Base-by-base conservation (phyloP, 2,888 invertebrate genomes). In the Drosophila trichaetosa region DNA sequence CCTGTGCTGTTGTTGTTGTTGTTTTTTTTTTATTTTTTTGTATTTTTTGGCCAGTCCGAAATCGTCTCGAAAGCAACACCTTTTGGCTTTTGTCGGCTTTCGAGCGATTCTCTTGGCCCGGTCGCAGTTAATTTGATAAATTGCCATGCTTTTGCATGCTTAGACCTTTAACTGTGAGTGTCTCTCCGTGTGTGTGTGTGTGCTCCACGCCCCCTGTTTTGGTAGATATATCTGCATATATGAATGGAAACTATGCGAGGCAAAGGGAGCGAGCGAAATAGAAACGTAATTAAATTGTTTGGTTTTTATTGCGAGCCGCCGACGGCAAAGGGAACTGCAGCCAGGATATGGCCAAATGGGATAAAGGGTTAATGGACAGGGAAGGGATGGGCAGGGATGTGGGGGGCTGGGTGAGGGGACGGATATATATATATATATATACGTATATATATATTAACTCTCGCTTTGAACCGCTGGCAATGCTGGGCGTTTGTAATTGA, bases 81-180 rank as follows among this genome's bases (percentile, higher is more conserved):
- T 79, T 78, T 78, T 34, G 76, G 53, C 70, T 79, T 78, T 79
- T 80, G 78, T 79, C 80, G 80, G 78, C 80, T 24, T 79, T 79
- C 65, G 53, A 58, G 75, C 76, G 79, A 79, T 74, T 64, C 63
- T 42, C 46, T 51, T 56, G 68, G 60, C 46, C 63, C 83, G 83
- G 78, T 85, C 85, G 83, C 78, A 87, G 84, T 79, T 90, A 90
- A 89, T 90, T 88, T 90, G 86, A 90, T 89, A 90, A 89, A 91
- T 90, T 89, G 86, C 87, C 59, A 74, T 73, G 77, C 69, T 79
- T 80, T 83, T 72, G 88, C 78, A 73, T 86, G 79, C 72, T 76
- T 48, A 57, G 63, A 51, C 63, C 63, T 38, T 36, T 31, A 34
- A 4, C 48, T 38, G 21, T 11, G 18, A 51, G 51, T 29, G 54